These are phyloP conservation scores for Calliphora vomitoria DNA, from an alignment of 2,888 invertebrate genomes.

Conservation along the genomic window DNA sequence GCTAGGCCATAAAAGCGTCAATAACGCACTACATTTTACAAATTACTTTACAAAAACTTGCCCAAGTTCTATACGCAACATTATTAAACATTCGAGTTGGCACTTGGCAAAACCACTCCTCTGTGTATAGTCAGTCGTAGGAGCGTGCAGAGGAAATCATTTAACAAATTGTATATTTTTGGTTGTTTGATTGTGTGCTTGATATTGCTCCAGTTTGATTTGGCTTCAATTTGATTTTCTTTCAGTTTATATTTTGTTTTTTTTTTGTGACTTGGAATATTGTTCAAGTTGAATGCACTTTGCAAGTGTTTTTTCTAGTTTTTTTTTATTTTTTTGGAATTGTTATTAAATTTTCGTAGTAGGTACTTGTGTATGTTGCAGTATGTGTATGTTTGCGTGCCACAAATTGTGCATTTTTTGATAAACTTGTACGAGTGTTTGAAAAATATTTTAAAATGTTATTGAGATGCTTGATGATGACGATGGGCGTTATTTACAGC, in stretches of 20 bases:
- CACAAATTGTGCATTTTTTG: constrained; percentile 44
- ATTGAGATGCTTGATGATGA: constrained; percentile 58
- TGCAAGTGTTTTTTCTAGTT: constrained; percentile 15
- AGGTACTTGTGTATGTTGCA: constrained; percentile 12
- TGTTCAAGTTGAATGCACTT: constrained; percentile 72
- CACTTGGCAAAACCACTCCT: not conserved
- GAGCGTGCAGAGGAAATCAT: constrained; percentile 41
- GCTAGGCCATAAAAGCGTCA: constrained; percentile 30
- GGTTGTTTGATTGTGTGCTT: constrained; percentile 37
- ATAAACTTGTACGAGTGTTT: constrained; percentile 34
- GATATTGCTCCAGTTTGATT: constrained; percentile 63
- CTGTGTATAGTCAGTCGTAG: not conserved
- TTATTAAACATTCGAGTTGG: not conserved
- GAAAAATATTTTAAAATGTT: constrained; percentile 42
- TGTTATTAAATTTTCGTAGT: constrained; percentile 6
- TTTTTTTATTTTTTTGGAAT: constrained; percentile 36
- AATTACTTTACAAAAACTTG: constrained; percentile 58
- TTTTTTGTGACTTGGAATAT: constrained; percentile 44
- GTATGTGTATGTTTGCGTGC: constrained; percentile 64
- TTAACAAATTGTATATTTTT: constrained; percentile 39
- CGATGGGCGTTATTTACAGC: constrained; percentile 61
- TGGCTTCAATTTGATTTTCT: constrained; percentile 22
- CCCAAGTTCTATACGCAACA: constrained; percentile 64
- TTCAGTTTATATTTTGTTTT: constrained; percentile 18
- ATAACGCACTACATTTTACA: constrained; percentile 45